A percentile compares a stretch with the other conserved stretches of the same genome.
phyloP scores from a whole-genome alignment of 2,888 invertebrate genomes.

The Caenorhabditis sp. region DNA sequence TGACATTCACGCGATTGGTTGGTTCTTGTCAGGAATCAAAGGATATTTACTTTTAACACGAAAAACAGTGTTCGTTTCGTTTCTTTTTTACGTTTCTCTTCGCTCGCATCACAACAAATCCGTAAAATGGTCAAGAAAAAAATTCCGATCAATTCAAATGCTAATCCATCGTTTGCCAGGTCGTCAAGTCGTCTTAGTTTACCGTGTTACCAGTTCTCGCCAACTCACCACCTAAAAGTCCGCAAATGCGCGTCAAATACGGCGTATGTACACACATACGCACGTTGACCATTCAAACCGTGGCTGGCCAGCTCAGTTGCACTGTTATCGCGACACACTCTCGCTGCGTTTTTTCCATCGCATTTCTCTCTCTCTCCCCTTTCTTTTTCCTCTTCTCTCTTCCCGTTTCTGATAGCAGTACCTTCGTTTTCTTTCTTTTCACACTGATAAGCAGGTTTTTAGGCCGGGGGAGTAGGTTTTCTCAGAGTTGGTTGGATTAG shows the following conservation, averaged over 20 bases:
- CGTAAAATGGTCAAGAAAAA: no score
- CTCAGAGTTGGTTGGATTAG: neutral
- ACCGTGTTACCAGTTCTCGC: neutral
- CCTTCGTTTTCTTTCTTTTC: slow-evolving; percentile 5
- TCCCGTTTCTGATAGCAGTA: no score
- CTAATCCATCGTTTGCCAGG: no score
- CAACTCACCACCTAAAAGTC: slow-evolving; percentile 27
- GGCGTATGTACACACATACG: slow-evolving; percentile 2
- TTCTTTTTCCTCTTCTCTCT: neutral
- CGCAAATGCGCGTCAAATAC: slow-evolving; percentile 18
- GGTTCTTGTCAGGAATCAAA: no score
- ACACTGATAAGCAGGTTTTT: slow-evolving; percentile 26
- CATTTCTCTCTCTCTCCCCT: slow-evolving; percentile 7
- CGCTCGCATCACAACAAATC: no score
- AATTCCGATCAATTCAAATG: no score
- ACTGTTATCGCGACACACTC: slow-evolving; percentile 31
- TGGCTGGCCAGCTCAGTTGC: slow-evolving; percentile 17
- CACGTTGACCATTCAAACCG: slow-evolving; percentile 19
- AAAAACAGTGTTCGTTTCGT: no score
- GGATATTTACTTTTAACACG: no score
- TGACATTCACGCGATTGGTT: neutral
- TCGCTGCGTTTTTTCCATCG: neutral
- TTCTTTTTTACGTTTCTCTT: no score
- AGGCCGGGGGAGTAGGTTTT: slow-evolving; percentile 8
- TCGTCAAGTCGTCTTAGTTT: no score